A percentile compares a stretch with the other conserved stretches of the same genome.
These are phyloP conservation scores for Cordylochernes scorpioides DNA, from an alignment of 2,888 invertebrate species.

Conservation along the genomic window DNA sequence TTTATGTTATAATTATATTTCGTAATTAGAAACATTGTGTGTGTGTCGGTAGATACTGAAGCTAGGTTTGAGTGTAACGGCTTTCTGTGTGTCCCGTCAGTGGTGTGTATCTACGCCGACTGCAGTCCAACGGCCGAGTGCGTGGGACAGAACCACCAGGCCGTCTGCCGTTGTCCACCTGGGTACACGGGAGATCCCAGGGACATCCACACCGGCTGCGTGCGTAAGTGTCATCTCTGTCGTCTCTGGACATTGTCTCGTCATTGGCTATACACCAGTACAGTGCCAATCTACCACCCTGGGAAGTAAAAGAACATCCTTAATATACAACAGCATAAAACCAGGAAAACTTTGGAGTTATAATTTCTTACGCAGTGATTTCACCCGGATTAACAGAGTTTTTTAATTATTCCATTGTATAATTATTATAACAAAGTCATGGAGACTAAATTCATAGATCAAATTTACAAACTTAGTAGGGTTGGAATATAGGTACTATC, in stretches of 20 bases:
- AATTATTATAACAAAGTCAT: not conserved
- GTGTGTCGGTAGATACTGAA: not conserved
- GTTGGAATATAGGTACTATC: too few species aligned
- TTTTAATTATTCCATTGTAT: not conserved
- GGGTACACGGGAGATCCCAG: conserved; percentile 44
- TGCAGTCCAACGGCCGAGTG: conserved; percentile 35
- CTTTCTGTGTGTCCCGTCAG: conserved; percentile 2
- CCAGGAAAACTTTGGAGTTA: too few species aligned
- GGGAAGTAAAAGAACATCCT: too few species aligned
- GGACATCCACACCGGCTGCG: conserved; percentile 13
- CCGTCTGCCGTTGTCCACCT: conserved; percentile 60
- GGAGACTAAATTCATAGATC: too few species aligned
- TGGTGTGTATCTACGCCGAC: conserved; percentile 27
- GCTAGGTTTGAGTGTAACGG: too few species aligned
- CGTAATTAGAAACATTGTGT: not conserved
- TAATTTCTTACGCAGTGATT: too few species aligned
- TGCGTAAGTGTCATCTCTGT: conserved; percentile 4
- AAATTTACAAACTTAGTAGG: too few species aligned
- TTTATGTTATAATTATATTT: not conserved
- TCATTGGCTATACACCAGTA: too few species aligned
- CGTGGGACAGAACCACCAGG: conserved; percentile 34
- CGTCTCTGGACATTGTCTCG: conserved; percentile 1
- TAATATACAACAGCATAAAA: too few species aligned
- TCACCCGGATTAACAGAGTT: too few species aligned
- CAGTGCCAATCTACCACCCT: too few species aligned